Evolutionary conservation across 1,140 invertebrate species (phyloP), one percentile per base, ranked within the genome.

Genomic region (Trachymyrmex cornetzi): DNA sequence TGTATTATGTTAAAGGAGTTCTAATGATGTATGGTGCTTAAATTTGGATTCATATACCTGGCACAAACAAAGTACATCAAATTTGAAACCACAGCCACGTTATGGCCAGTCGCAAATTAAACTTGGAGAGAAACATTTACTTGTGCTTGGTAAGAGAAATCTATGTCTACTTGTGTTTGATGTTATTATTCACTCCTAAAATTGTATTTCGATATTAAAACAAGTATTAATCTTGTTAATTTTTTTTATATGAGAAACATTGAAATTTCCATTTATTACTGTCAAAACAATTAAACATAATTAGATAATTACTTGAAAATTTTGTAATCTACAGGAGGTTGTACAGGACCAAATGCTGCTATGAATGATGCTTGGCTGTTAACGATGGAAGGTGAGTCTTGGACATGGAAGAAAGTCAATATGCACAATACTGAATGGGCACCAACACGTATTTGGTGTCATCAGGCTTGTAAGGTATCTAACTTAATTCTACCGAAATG

Each of bases 11-110:
- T 87, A 85, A 88, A 89, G 90, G 34, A 94, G 97, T 92, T 98
- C 98, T 27, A 99, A 99, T 96, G 98, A 99, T 93, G 95, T 99
- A 4, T 99, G 98, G 98, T 97, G 98, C 72, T 97, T 99, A 87
- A 97, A 99, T 96, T 96, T 99, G 86, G 96, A 96, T 12, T 97
- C 96, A 48, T 96, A 97, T 88, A 95, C 93, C 77, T 99, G 99
- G 99, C 96, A 96, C 88, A 97, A 98, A 91, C 97, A 97, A 92
- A 96, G 96, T 74, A 96, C 96, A 66, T 96, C 96, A 67, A 96
- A 96, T 75, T 95, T 96, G 19, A 97, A 97, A 91, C 99, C 99
- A 24, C 96, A 96, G 55, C 97, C 98, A 48, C 95, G 99, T 90
- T 99, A 99, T 96, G 98, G 98, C 16, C 98, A 99, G 92, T 98